Percentiles rank a stretch among this genome's conserved stretches.
Conservation (phyloP, 2,113 vertebrate species). For the Clarias macrocephalus region DNA sequence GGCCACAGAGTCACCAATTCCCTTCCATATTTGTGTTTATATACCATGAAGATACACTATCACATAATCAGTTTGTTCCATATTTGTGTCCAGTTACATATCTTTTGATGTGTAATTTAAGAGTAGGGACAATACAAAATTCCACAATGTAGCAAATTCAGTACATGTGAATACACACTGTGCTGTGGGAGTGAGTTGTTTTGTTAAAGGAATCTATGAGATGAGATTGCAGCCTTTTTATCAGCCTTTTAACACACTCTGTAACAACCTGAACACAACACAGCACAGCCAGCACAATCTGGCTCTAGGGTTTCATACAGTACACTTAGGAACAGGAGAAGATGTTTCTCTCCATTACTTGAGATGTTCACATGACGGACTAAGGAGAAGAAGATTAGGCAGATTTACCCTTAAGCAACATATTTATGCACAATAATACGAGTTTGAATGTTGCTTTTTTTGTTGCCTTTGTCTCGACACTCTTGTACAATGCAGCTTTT, state of each 20-base stretch:
- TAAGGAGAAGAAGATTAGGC: neutral
- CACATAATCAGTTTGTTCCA: neutral
- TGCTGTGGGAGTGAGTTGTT: neutral
- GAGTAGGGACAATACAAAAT: neutral
- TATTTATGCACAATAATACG: neutral
- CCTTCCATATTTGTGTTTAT: too few species aligned
- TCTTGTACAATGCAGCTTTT: neutral
- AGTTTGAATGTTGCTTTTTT: too few species aligned
- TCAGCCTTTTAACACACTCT: slow-evolving; percentile 2
- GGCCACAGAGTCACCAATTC: too few species aligned
- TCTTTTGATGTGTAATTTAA: neutral
- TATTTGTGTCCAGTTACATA: neutral
- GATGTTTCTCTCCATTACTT: neutral
- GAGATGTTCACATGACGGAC: slow-evolving; percentile 8
- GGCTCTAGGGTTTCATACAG: neutral
- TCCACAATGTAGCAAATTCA: neutral
- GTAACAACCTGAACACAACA: neutral
- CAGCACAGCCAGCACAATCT: neutral
- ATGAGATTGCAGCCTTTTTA: slow-evolving; percentile 4
- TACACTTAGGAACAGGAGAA: neutral
- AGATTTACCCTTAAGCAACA: neutral
- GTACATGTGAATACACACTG: neutral
- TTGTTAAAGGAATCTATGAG: neutral
- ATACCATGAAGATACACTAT: too few species aligned
- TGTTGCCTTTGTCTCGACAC: neutral